Conservation (phyloP, 2,797 vertebrate genomes). For the Argentina silus region DNA sequence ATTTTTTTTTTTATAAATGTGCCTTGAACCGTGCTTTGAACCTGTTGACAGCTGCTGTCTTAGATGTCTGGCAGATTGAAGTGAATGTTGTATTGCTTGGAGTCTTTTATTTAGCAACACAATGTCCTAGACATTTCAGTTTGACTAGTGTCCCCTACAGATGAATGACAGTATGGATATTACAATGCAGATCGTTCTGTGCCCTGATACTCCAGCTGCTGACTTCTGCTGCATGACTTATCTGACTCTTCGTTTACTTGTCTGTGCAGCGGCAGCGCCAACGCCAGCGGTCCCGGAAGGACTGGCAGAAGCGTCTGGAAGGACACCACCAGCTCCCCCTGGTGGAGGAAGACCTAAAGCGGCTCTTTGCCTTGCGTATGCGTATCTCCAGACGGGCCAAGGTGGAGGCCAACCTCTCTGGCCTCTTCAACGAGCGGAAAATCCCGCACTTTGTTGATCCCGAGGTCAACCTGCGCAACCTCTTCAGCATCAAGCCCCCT, state of each 20-base stretch:
- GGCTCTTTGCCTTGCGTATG: constrained; percentile 77
- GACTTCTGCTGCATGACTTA: background rate
- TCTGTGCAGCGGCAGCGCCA: constrained; percentile 48
- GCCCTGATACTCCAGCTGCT: background rate
- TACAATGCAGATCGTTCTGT: background rate
- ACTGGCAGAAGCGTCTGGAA: constrained; percentile 78
- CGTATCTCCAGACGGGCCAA: constrained; percentile 68
- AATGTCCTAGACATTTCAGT: background rate
- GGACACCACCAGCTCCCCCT: constrained; percentile 55
- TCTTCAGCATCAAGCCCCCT: constrained; percentile 70
- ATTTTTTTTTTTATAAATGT: background rate
- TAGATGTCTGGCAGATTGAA: background rate
- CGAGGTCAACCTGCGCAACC: constrained; percentile 75
- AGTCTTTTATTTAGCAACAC: background rate
- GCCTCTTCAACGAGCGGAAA: constrained; percentile 83
- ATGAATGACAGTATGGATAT: background rate
- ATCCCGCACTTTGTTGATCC: constrained; percentile 76
- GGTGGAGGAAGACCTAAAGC: constrained; percentile 76
- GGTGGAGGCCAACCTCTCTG: constrained; percentile 76
- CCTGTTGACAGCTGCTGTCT: constrained; percentile 1
- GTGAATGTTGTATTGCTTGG: background rate
- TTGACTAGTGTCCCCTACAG: background rate
- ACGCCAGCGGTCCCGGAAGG: constrained; percentile 65
- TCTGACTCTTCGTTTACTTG: background rate
- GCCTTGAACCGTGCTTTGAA: constrained; percentile 15